These are phyloP conservation scores for Mobula birostris DNA, from an alignment of 2,113 vertebrate species.

Conservation along the genomic window DNA sequence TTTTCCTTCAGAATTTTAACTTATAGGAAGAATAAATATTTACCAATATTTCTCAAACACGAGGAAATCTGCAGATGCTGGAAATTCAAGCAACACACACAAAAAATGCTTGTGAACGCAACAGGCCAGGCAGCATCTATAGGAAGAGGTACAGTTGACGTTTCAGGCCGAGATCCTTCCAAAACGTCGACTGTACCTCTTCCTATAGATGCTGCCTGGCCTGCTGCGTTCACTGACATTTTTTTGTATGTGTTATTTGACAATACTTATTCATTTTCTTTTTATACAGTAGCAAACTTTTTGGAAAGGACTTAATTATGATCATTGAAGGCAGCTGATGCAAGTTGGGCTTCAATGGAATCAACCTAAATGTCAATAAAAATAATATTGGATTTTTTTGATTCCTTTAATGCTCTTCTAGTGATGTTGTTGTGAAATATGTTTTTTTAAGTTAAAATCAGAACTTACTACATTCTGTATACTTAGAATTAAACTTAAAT, in stretches of 20 bases:
- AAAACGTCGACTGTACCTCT: too few relatives aligned
- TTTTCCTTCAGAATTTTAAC: neutral
- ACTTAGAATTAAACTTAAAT: neutral
- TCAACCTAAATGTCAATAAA: neutral
- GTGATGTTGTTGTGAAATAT: neutral
- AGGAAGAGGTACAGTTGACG: too few relatives aligned
- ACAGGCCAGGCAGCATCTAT: too few relatives aligned
- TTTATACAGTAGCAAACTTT: neutral
- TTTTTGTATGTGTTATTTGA: too few relatives aligned
- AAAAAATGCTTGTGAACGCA: too few relatives aligned
- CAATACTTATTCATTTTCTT: neutral
- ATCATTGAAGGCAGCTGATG: neutral
- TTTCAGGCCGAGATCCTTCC: too few relatives aligned
- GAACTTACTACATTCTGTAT: neutral
- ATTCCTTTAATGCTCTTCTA: neutral
- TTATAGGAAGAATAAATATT: neutral
- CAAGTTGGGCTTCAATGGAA: neutral
- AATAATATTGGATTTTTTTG: constrained; percentile 8
- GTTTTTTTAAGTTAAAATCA: neutral
- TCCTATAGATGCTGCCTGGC: too few relatives aligned
- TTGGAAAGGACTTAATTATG: neutral
- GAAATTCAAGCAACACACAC: too few relatives aligned
- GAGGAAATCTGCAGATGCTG: too few relatives aligned
- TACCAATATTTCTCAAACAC: too few relatives aligned
- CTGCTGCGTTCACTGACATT: too few relatives aligned